phyloP scores from a whole-genome alignment of 2,113 vertebrate species.

The Pantherophis guttatus region DNA sequence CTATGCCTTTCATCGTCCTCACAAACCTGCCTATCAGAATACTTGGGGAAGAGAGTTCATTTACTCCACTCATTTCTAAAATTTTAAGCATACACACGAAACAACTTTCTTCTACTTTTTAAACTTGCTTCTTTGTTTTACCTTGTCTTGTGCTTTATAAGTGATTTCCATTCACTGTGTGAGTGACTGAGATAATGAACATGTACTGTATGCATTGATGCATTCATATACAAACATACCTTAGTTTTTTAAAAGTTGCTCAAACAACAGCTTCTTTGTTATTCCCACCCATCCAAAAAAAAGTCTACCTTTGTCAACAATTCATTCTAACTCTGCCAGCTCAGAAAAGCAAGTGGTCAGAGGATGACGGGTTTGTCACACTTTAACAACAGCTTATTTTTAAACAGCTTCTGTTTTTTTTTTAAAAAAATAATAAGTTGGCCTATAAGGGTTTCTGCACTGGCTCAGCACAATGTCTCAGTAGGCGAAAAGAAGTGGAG shows the following conservation, averaged over 20 bases:
- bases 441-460: neutral
- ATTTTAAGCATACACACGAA: neutral
- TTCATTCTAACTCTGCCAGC: neutral
- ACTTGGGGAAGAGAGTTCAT: neutral
- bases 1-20: neutral
- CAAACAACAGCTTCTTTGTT: neutral
- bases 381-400: neutral
- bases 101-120: neutral
- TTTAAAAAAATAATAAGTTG: neutral
- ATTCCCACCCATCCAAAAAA: neutral
- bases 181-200: neutral
- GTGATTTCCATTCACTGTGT: neutral
- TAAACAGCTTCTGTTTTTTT: neutral
- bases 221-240: neutral
- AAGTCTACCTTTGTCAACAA: neutral
- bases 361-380: neutral
- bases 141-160: neutral
- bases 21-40: neutral
- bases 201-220: neutral
- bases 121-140: neutral
- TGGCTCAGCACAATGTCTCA: neutral
- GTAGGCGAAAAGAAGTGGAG: neutral
- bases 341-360: neutral
- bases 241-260: neutral
- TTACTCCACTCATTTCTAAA: neutral